phyloP scores from a whole-genome alignment of 2,888 invertebrate genomes.

The Neuroscelio doddi region DNA sequence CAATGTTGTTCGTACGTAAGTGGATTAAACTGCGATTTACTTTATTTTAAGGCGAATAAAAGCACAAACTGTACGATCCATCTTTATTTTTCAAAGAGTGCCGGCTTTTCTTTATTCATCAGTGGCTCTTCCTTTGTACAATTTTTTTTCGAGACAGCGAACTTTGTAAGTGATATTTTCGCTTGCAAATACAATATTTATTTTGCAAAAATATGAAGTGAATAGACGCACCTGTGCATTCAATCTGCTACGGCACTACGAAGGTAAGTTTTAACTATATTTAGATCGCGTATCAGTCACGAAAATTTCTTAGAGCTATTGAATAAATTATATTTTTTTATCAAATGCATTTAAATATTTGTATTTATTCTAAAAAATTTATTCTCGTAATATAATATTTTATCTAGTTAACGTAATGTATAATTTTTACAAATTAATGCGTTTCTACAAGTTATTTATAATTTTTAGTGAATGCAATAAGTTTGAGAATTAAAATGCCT shows the following conservation, averaged over 20 bases:
- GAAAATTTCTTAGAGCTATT: too few species aligned
- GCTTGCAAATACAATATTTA: neutral
- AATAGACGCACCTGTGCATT: neutral
- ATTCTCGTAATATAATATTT: too few species aligned
- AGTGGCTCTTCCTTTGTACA: neutral
- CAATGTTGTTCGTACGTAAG: neutral
- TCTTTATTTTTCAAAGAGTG: neutral
- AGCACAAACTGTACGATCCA: neutral
- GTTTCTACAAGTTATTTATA: too few species aligned
- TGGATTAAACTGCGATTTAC: neutral
- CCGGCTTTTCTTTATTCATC: neutral
- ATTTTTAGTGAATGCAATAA: too few species aligned
- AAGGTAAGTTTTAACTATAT: constrained; percentile 1
- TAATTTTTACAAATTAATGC: too few species aligned
- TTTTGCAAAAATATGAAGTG: neutral
- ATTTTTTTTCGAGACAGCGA: neutral
- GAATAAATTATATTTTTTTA: too few species aligned
- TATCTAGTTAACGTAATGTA: too few species aligned
- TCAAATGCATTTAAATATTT: too few species aligned
- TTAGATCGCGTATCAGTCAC: neutral
- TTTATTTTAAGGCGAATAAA: neutral
- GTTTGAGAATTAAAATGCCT: too few species aligned
- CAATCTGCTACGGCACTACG: neutral
- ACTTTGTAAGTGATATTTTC: neutral
- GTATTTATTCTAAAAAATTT: too few species aligned